Conservation (phyloP, 2,113 vertebrate species). For the Verasper variegatus region DNA sequence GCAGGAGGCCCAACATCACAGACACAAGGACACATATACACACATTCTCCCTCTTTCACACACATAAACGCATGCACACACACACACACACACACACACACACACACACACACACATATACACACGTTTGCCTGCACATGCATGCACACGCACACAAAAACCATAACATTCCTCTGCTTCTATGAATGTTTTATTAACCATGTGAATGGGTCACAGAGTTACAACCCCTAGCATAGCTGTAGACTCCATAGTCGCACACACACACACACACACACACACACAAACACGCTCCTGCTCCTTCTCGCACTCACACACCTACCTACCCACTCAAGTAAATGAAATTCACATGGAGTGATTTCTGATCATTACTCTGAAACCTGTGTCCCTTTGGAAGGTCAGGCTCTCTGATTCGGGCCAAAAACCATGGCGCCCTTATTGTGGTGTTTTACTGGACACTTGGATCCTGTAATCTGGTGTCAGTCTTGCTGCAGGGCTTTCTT, state of each 20-base stretch:
- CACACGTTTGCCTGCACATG: conserved; percentile 42
- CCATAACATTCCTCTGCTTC: conserved; percentile 85
- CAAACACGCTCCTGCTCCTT: conserved; percentile 37
- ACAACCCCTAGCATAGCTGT: conserved; percentile 68
- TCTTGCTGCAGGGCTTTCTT: neutral
- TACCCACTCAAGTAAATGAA: conserved; percentile 58
- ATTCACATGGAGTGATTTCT: conserved; percentile 51
- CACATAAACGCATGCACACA: conserved; percentile 46
- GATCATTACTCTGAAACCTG: conserved; percentile 50
- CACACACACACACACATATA: conserved; percentile 35
- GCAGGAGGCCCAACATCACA: conserved; percentile 85
- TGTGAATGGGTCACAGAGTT: conserved; percentile 85
- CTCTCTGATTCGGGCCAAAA: conserved; percentile 27
- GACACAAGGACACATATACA: conserved; percentile 77
- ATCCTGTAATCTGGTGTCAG: neutral
- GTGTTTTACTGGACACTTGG: conserved; percentile 19
- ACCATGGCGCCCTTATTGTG: neutral
- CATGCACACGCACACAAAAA: conserved; percentile 71
- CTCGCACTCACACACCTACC: conserved; percentile 52
- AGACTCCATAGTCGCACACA: conserved; percentile 74
- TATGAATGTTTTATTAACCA: conserved; percentile 87
- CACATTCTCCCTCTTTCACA: conserved; percentile 16
- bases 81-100: conserved; percentile 35
- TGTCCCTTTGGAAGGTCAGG: conserved; percentile 47
- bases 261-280: conserved; percentile 9